These are phyloP conservation scores for Schlechtendalia chinensis DNA, from an alignment of 1,140 invertebrate species.

Conservation along the genomic window DNA sequence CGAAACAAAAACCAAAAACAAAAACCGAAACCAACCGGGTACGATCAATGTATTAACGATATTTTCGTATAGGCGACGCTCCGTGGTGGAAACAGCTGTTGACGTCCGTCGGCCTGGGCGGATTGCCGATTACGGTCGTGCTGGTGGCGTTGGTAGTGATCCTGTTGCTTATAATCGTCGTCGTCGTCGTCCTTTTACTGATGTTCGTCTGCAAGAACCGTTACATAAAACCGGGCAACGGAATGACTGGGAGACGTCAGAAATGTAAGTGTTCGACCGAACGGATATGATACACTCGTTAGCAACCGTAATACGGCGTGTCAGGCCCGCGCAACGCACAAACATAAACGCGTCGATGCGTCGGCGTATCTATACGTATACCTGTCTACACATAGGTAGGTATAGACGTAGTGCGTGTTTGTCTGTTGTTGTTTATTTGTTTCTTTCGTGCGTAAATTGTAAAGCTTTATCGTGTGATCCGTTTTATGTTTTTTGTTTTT, in stretches of 20 bases:
- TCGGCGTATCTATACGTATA: too few relatives aligned
- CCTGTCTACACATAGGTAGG: background rate
- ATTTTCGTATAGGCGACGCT: slow-evolving; percentile 11
- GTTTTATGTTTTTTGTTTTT: background rate
- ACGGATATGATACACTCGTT: background rate
- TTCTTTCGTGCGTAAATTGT: background rate
- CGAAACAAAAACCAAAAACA: too few relatives aligned
- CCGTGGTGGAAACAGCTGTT: slow-evolving; percentile 45
- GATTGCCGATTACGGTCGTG: slow-evolving; percentile 6
- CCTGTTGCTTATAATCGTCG: slow-evolving; percentile 1
- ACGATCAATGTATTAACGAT: too few relatives aligned
- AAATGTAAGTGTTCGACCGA: slow-evolving; percentile 26
- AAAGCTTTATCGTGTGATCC: slow-evolving; percentile 25
- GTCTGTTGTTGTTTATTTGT: background rate
- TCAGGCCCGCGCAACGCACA: too few relatives aligned
- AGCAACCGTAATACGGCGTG: background rate
- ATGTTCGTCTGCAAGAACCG: slow-evolving; percentile 23
- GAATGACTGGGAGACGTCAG: slow-evolving; percentile 9
- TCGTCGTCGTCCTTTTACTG: background rate
- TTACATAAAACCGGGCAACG: slow-evolving; percentile 29
- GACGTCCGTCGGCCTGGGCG: slow-evolving; percentile 20
- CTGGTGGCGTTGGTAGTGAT: background rate
- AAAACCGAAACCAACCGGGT: too few relatives aligned
- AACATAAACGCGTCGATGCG: too few relatives aligned
- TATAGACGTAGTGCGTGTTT: background rate